Conservation (phyloP, 2,888 invertebrate species). For the Gibbula magus region DNA sequence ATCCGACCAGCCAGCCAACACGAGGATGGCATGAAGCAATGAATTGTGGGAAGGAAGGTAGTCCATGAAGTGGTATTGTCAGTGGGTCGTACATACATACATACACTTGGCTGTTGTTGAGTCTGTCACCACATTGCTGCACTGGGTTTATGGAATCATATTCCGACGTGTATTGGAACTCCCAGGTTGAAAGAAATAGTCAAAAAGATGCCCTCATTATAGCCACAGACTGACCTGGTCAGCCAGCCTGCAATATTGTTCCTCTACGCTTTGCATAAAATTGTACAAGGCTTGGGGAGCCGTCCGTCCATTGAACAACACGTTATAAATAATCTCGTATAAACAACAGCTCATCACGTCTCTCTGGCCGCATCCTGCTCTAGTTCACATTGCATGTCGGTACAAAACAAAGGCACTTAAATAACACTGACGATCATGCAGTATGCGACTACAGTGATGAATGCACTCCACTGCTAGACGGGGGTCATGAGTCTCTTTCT, state of each 20-base stretch:
- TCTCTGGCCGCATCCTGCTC: not conserved
- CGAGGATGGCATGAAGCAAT: conserved; percentile 8
- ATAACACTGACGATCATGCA: not conserved
- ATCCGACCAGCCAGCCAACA: not conserved
- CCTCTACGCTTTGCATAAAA: conserved; percentile 3
- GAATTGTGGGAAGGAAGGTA: conserved; percentile 18
- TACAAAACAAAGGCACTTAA: conserved; percentile 30
- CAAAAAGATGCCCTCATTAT: conserved; percentile 15
- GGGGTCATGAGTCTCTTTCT: not conserved
- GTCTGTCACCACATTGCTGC: not conserved
- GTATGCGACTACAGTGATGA: conserved; percentile 11
- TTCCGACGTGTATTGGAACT: conserved; percentile 18
- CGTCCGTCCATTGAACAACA: conserved; percentile 14
- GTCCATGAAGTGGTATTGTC: conserved; percentile 14
- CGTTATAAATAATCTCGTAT: conserved; percentile 28
- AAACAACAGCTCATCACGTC: not conserved
- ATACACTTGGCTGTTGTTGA: not conserved
- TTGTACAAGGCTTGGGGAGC: conserved; percentile 21
- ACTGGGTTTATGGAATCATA: conserved; percentile 11
- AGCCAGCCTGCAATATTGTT: not conserved
- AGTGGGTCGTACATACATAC: too few relatives aligned
- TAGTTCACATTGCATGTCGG: conserved; percentile 25
- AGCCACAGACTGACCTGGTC: not conserved
- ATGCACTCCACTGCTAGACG: conserved; percentile 12
- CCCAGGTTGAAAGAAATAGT: conserved; percentile 9